Evolutionary conservation across 2,113 vertebrate species (phyloP).

Genomic region (Scolopax mira): DNA sequence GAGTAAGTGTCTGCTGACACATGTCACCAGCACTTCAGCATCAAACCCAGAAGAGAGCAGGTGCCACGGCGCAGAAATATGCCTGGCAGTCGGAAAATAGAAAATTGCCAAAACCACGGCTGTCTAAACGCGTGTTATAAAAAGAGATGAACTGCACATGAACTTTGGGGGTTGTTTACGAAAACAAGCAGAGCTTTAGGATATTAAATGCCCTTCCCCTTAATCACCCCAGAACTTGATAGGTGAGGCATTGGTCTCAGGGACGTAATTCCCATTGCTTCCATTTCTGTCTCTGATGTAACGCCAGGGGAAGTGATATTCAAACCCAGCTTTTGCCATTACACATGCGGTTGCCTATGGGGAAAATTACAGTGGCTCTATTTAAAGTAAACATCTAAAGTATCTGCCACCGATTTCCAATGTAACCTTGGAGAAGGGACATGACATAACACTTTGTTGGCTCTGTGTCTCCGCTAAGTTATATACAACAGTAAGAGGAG

Average conservation of each 20-base stretch:
- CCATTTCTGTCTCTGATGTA: conserved; percentile 43
- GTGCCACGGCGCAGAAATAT: conserved; percentile 36
- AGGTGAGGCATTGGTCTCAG: conserved; percentile 34
- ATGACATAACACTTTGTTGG: not conserved
- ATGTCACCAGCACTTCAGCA: conserved; percentile 36
- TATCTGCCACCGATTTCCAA: conserved; percentile 20
- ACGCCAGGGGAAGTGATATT: conserved; percentile 51
- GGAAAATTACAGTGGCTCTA: conserved; percentile 48
- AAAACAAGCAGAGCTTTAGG: conserved; percentile 46
- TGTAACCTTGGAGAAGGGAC: conserved; percentile 60
- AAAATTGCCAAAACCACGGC: conserved; percentile 24
- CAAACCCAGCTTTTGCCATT: conserved; percentile 44
- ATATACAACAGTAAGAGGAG: not conserved
- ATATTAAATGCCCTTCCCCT: conserved; percentile 47
- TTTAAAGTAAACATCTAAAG: conserved; percentile 58
- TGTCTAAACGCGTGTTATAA: conserved; percentile 52
- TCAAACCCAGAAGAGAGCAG: conserved; percentile 42
- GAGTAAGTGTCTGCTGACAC: conserved; percentile 59
- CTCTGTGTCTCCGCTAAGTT: not conserved
- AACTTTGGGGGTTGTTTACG: conserved; percentile 45
- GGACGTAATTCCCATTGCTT: conserved; percentile 18
- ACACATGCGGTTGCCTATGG: conserved; percentile 57
- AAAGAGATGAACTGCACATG: conserved; percentile 56
- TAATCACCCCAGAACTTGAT: conserved; percentile 54
- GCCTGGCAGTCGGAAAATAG: conserved; percentile 13